A percentile compares a stretch with the other conserved stretches of the same genome.
phyloP scores from a whole-genome alignment of 2,797 vertebrate genomes.

The Falco biarmicus region DNA sequence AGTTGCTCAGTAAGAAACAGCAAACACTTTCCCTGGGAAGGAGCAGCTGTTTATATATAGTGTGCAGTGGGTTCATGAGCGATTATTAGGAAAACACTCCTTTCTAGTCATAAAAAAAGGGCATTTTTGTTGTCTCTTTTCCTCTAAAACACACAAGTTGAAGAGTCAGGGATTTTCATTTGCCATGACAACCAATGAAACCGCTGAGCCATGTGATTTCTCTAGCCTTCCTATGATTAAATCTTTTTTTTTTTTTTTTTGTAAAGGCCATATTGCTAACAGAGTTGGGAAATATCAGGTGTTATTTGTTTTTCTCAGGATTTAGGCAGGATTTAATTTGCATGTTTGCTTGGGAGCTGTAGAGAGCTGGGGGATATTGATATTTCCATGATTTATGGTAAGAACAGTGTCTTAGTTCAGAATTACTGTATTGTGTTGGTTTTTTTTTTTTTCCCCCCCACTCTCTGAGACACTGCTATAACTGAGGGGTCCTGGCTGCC shows the following conservation, averaged over 20 bases:
- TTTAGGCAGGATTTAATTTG: constrained; percentile 23
- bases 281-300: constrained; percentile 49
- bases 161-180: constrained; percentile 45
- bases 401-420: neutral
- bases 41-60: constrained; percentile 27
- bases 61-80: neutral
- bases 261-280: neutral
- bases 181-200: constrained; percentile 64
- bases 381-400: constrained; percentile 3
- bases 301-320: constrained; percentile 50
- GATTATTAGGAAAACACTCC: constrained; percentile 37
- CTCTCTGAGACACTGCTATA: neutral
- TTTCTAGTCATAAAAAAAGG: neutral
- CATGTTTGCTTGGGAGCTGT: constrained; percentile 4
- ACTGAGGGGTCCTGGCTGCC: neutral
- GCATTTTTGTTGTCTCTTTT: constrained; percentile 12
- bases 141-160: constrained; percentile 8
- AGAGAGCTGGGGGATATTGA: neutral
- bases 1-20: neutral
- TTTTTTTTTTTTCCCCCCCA: too few relatives aligned
- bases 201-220: constrained; percentile 22
- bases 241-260: neutral
- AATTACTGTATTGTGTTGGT: neutral
- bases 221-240: constrained; percentile 22
- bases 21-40: constrained; percentile 31